Conservation (phyloP, 2,888 invertebrate genomes). For the Eristalis pertinax region DNA sequence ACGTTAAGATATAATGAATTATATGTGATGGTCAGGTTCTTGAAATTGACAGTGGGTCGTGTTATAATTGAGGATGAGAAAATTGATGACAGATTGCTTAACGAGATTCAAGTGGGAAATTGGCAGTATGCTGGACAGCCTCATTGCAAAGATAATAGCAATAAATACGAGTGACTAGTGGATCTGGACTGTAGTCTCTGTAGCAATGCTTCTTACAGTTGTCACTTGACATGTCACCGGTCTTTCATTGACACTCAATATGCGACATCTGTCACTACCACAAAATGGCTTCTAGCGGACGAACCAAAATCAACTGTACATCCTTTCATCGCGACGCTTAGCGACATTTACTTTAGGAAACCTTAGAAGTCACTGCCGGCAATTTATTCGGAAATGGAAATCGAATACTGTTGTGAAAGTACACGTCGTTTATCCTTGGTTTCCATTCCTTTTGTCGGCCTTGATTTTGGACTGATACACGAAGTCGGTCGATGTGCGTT, state of each 20-base stretch:
- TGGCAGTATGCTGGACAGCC: too few relatives aligned
- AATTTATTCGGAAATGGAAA: not conserved
- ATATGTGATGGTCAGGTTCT: not conserved
- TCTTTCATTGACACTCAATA: too few relatives aligned
- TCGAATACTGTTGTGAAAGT: not conserved
- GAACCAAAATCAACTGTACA: too few relatives aligned
- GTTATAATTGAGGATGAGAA: not conserved
- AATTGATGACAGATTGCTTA: not conserved
- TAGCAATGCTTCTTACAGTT: too few relatives aligned
- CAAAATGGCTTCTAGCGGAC: too few relatives aligned
- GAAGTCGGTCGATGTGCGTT: not conserved
- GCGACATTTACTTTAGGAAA: not conserved
- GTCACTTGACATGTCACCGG: too few relatives aligned
- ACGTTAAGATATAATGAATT: constrained; percentile 17
- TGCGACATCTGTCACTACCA: too few relatives aligned
- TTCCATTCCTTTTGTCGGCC: not conserved
- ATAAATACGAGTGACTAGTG: too few relatives aligned
- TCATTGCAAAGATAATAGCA: too few relatives aligned
- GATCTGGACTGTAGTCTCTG: too few relatives aligned
- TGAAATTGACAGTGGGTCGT: constrained; percentile 4
- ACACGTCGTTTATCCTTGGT: too few relatives aligned
- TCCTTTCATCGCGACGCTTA: not conserved
- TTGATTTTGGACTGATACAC: not conserved
- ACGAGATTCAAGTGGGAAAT: too few relatives aligned
- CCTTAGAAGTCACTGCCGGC: not conserved